phyloP scores from a whole-genome alignment of 1,140 invertebrate genomes.

The Manduca sexta region DNA sequence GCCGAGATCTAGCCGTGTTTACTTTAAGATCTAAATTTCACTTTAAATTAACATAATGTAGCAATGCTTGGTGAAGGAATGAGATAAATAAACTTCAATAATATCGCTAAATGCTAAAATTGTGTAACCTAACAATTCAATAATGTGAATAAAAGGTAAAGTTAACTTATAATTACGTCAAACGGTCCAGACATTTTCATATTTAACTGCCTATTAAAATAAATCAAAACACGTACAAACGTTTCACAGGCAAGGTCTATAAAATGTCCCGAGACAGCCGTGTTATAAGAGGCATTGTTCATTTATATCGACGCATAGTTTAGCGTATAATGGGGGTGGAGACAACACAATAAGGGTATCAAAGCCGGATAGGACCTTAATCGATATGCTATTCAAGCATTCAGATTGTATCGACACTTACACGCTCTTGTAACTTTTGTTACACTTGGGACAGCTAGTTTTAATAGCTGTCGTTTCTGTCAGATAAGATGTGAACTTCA shows the following conservation, averaged over 20 bases:
- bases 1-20: not conserved
- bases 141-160: no score
- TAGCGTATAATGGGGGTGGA: conserved; percentile 41
- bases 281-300: conserved; percentile 52
- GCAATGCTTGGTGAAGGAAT: no score
- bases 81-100: no score
- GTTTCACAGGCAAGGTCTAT: conserved; percentile 5
- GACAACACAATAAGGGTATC: conserved; percentile 64
- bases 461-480: conserved; percentile 24
- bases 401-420: conserved; percentile 56
- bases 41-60: no score
- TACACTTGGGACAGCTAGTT: conserved; percentile 38
- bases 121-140: no score
- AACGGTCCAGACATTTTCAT: no score
- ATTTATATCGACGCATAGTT: conserved; percentile 40
- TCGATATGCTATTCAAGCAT: conserved; percentile 50
- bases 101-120: no score
- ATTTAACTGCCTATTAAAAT: no score
- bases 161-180: no score
- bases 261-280: conserved; percentile 36
- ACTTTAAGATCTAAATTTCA: no score
- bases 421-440: conserved; percentile 33
- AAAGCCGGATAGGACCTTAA: conserved; percentile 29
- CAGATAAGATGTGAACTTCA: no score
- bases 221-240: not conserved